Base-by-base conservation (phyloP, 2,888 invertebrate species). In the Drosophila leonis region DNA sequence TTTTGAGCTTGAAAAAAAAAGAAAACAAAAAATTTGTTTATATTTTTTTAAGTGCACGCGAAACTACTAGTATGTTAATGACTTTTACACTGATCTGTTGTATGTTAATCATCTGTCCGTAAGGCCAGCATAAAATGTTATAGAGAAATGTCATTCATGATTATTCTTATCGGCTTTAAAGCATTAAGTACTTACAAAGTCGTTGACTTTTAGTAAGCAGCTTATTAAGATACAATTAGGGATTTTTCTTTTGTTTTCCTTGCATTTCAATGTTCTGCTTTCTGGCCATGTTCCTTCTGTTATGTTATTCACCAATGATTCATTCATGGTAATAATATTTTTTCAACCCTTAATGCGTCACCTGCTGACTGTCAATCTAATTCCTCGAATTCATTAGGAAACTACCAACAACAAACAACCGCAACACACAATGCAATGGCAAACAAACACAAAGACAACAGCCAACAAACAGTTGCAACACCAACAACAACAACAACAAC, bases 321-420 rank as follows among this genome's bases (percentile, higher is more conserved):
- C 72, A 67, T 64, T 39, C 39, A 18, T 18, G 20, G 41, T 1
- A n/a, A 27, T 42, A n/a, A n/a, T 51, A 20, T 56, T 8, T 63
- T n/a, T 29, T 10, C 24, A 18, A 39, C 18, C 31, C 37, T 42
- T 61, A 71, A 78, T 65, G 44, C 59, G 72, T 72, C 67, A 78
- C 78, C 72, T 80, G 81, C 62, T 42, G 10, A 33, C 56, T 44
- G 49, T 31, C 57, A 75, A 76, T 68, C 62, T 54, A 77, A 62
- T 70, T 49, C 60, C 18, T 39, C 51, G 57, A 71, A 66, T 77
- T 78, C 78, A 80, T 78, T 78, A 80, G 78, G 76, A 80, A 77
- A 12, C 67, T 63, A 76, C 51, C 75, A 65, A 75, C 24, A 2
- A 24, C 4, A 24, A 24, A 35, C 37, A 61, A 55, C 77, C 72